Base-by-base conservation (phyloP, 2,888 invertebrate genomes). In the Parnassius orleans region DNA sequence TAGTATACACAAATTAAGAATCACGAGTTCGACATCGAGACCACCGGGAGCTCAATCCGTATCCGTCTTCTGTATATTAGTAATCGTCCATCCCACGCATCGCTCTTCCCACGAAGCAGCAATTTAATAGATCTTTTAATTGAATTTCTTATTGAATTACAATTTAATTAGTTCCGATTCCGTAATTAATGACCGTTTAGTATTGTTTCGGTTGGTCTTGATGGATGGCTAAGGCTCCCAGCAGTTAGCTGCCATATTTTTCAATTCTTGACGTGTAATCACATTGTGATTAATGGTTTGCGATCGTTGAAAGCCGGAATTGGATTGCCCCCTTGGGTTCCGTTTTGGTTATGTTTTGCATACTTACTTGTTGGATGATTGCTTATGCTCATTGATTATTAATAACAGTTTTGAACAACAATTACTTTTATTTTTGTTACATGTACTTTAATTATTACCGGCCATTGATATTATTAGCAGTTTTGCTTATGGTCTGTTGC, bases 101-200 rank as follows among this genome's bases (percentile, higher is more conserved):
- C 72, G 70, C 66, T 64, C 71, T 74, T 79, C 84, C 79, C 83
- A 83, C 83, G 79, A 72, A 65, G 63, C 56, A 59, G 63, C 60
- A 61, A 63, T 66, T 70, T 77, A 71, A 68, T 63, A 63, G 58
- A 56, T 59, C 65, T 67, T 71, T 72, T 81, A 82, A 80, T 79
- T 79, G 74, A 77, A 78, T 79, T 76, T 79, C 78, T 83, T 83
- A 87, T 87, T 87, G 80, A 84, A 87, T 87, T 86, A 87, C 82
- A 83, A 79, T 83, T 78, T 83, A 84, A 84, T 84, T 83, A 83
- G 73, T 63, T 74, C 69, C 71, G 80, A 83, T 83, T 81, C 80
- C 69, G 75, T 80, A 81, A 84, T 82, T 78, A 79, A 84, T 83
- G 78, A 72, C 69, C 72, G 69, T 63, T 63, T 63, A 65, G 77